These are phyloP conservation scores for Hypsibius dujardini DNA, from an alignment of 1,140 invertebrate genomes.

Conservation along the genomic window DNA sequence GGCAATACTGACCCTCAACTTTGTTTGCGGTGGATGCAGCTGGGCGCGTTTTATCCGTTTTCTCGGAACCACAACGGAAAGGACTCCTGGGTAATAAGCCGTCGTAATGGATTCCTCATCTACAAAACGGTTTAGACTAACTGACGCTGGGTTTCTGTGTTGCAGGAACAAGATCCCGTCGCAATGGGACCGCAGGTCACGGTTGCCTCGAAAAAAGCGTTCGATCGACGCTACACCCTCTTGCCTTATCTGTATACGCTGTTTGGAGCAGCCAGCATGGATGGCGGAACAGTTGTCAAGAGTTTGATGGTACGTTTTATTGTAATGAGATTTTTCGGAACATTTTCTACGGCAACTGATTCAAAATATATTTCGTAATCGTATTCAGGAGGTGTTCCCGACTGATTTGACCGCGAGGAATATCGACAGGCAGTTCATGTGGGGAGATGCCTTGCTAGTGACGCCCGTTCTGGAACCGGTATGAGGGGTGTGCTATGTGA, in stretches of 20 bases:
- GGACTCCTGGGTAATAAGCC: slow-evolving; percentile 20
- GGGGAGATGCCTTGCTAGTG: no score
- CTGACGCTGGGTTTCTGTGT: slow-evolving; percentile 16
- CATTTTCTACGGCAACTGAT: no score
- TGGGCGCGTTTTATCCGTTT: slow-evolving; percentile 60
- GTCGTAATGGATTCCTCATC: neutral
- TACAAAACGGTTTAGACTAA: neutral
- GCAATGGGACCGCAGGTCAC: slow-evolving; percentile 25
- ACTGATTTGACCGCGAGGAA: no score
- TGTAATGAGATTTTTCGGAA: no score
- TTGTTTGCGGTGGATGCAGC: slow-evolving; percentile 38
- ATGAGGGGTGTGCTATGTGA: no score
- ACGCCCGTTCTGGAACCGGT: no score
- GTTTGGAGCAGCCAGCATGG: slow-evolving; percentile 29
- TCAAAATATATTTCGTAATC: no score
- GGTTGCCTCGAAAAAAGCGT: slow-evolving; percentile 26
- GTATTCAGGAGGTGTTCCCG: no score
- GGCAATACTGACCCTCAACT: slow-evolving; percentile 49
- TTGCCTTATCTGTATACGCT: slow-evolving; percentile 39
- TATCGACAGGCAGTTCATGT: no score
- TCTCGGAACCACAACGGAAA: slow-evolving; percentile 29
- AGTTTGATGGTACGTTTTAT: no score
- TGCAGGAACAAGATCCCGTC: slow-evolving; percentile 29
- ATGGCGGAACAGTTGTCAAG: slow-evolving; percentile 26
- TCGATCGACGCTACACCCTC: slow-evolving; percentile 34